These are phyloP conservation scores for Globodera rostochiensis DNA, from an alignment of 1,140 invertebrate genomes.

Conservation along the genomic window DNA sequence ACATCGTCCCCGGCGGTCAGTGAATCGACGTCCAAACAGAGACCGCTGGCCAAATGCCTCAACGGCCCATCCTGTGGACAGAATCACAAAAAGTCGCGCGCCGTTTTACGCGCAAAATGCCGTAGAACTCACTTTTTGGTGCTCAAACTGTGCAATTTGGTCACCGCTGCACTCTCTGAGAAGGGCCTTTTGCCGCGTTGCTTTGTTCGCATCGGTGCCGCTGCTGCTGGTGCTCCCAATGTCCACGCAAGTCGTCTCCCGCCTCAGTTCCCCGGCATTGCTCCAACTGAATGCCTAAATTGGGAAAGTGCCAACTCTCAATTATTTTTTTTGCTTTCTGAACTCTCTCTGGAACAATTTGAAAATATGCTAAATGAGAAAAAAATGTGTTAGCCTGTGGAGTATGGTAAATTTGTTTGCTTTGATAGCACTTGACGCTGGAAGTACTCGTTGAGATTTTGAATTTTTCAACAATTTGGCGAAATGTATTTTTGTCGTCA, in stretches of 20 bases:
- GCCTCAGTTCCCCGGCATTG: slow-evolving; percentile 41
- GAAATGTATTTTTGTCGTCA: too few relatives aligned
- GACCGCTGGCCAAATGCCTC: slow-evolving; percentile 32
- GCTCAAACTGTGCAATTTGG: slow-evolving; percentile 43
- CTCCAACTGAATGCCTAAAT: slow-evolving; percentile 57
- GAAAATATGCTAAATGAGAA: too few relatives aligned
- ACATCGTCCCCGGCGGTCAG: slow-evolving; percentile 50
- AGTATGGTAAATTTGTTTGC: too few relatives aligned
- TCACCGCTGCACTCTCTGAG: slow-evolving; percentile 27
- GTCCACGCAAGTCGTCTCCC: slow-evolving; percentile 59
- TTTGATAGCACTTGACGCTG: too few relatives aligned
- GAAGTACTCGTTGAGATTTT: too few relatives aligned
- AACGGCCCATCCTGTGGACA: slow-evolving; percentile 38
- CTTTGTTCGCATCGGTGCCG: not conserved
- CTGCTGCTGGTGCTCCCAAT: slow-evolving; percentile 20
- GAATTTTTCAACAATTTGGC: too few relatives aligned
- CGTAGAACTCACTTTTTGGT: slow-evolving; percentile 33
- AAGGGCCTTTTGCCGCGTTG: slow-evolving; percentile 29
- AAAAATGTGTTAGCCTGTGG: too few relatives aligned
- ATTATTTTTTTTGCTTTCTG: too few relatives aligned
- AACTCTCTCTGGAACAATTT: too few relatives aligned
- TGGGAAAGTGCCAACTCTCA: too few relatives aligned
- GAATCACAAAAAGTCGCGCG: too few relatives aligned
- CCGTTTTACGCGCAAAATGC: too few relatives aligned
- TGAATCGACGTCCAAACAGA: slow-evolving; percentile 43